These are phyloP conservation scores for Peromyscus attwateri DNA, from an alignment of 2,797 vertebrate genomes.

Conservation along the genomic window DNA sequence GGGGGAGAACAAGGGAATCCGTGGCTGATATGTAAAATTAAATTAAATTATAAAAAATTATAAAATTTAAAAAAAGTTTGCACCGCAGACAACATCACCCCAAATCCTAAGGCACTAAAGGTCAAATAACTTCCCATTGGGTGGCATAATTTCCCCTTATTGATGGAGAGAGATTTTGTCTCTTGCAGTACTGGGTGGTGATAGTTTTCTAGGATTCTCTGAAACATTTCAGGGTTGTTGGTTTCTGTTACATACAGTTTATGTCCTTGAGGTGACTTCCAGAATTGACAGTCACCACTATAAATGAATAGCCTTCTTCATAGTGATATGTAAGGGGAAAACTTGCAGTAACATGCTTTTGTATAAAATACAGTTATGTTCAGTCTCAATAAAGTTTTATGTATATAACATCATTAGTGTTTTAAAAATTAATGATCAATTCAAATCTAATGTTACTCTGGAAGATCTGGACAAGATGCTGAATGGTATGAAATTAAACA, in stretches of 20 bases:
- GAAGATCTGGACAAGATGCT: neutral
- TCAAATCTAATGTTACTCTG: neutral
- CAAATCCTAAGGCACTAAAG: neutral
- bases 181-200: neutral
- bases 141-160: neutral
- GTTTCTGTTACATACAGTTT: neutral
- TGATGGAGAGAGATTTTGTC: neutral
- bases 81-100: neutral
- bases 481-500: neutral
- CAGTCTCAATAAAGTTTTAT: neutral
- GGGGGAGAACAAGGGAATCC: too few relatives aligned
- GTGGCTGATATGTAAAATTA: too few relatives aligned
- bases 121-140: neutral
- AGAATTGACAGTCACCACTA: neutral
- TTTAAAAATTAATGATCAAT: slow-evolving; percentile 15
- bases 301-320: neutral
- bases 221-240: neutral
- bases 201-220: neutral
- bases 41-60: too few relatives aligned
- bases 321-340: neutral
- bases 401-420: neutral
- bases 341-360: neutral
- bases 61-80: neutral
- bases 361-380: neutral
- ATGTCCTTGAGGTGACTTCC: neutral